Base-by-base conservation (phyloP, 1,140 invertebrate genomes). In the Bombus waltoni region DNA sequence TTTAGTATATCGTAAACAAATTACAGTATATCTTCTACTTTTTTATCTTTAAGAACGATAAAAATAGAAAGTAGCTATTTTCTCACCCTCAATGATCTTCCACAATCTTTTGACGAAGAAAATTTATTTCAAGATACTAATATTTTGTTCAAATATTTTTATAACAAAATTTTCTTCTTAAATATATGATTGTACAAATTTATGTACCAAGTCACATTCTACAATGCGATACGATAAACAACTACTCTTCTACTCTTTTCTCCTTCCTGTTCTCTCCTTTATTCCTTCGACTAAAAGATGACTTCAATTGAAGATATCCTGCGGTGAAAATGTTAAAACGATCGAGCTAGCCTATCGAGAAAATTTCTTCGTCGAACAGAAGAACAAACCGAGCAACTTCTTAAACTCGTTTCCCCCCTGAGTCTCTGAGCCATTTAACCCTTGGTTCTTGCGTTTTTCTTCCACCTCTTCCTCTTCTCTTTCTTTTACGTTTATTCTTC, bases 391-490 rank as follows among this genome's bases (percentile, higher is more conserved):
- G 15, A 32, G 32, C 66, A 35, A 70, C 42, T 79, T 70, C 82
- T 79, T 71, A 84, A 79, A 79, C 72, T 40, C 47, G 35, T 83
- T 40, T 47, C 35, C 57, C 70, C 5, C 13, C 28, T 6, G 10
- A 47, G 5, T 25, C 44, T 47, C n/a, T 11, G 80, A 65, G 80
- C 40, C 82, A 44, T 84, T 84, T 84, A 84, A 84, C 38, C 82
- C 75, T 53, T 57, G 72, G 25, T 22, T 66, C 25, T 73, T 32
- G 22, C 66, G 35, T 68, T 44, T 68, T 28, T 68, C 53, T 75
- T 74, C 75, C 10, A 40, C 9, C 44, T 10, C 38, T 32, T 44
- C 32, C 32, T 13, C 66, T 59, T 35, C 32, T 59, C 15, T 28
- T 32, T 10, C 25, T 71, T 15, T 28, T 13, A 11, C 3, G 68